Conservation (phyloP, 1,140 invertebrate genomes). For the Drosophila trapezifrons region DNA sequence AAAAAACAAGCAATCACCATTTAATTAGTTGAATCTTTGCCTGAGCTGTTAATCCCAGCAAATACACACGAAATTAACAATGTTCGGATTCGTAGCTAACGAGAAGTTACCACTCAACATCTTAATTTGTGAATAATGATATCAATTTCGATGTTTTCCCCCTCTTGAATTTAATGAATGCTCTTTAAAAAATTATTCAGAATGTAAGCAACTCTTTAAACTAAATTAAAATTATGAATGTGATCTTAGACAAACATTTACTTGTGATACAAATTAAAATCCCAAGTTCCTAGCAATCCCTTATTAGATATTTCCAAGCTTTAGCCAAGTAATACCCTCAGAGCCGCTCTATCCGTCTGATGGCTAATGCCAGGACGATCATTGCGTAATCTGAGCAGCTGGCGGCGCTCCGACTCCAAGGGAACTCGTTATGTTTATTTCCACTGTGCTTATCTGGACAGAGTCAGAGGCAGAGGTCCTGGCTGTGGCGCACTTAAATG, state of each 20-base stretch:
- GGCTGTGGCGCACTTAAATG: slow-evolving; percentile 59
- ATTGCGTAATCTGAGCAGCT: slow-evolving; percentile 40
- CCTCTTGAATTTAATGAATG: too few relatives aligned
- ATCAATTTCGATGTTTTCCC: too few relatives aligned
- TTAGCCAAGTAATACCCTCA: not conserved
- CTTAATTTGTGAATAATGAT: not conserved
- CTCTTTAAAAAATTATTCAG: too few relatives aligned
- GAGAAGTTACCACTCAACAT: not conserved
- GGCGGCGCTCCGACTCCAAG: not conserved
- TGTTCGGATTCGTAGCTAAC: not conserved
- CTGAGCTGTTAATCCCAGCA: not conserved
- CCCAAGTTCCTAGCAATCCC: not conserved
- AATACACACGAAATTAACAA: not conserved
- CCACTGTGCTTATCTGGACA: slow-evolving; percentile 78
- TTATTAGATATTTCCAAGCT: not conserved
- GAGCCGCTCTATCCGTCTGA: not conserved
- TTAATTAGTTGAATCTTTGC: slow-evolving; percentile 4
- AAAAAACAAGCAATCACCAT: slow-evolving; percentile 5
- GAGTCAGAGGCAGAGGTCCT: slow-evolving; percentile 22
- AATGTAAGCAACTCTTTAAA: too few relatives aligned
- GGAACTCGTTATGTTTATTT: slow-evolving; percentile 71
- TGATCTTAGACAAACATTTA: too few relatives aligned
- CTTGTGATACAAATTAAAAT: too few relatives aligned
- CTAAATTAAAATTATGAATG: too few relatives aligned
- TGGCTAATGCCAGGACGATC: slow-evolving; percentile 54